Percentiles rank a stretch among this genome's conserved stretches.
Evolutionary conservation across 2,113 vertebrate genomes (phyloP).

Genomic region (Chelonoidis abingdonii): DNA sequence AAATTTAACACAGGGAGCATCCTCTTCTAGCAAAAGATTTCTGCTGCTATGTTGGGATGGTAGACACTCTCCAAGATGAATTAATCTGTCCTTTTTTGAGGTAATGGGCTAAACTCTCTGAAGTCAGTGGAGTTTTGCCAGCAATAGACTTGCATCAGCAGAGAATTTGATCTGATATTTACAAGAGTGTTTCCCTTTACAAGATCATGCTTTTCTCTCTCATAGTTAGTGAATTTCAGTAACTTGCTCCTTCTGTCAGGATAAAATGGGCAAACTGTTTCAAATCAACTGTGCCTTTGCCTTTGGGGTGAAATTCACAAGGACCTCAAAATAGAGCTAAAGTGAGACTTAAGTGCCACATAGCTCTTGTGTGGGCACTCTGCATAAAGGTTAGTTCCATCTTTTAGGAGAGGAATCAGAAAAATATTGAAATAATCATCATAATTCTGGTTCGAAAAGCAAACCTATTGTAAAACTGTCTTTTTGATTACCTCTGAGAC

Average conservation of each 20-base stretch:
- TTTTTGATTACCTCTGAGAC: not conserved
- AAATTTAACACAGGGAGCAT: not conserved
- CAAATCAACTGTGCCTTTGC: not conserved
- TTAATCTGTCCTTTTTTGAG: not conserved
- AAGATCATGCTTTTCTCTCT: not conserved
- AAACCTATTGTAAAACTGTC: not conserved
- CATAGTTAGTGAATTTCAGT: constrained; percentile 11
- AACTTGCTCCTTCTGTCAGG: not conserved
- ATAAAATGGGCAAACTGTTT: not conserved
- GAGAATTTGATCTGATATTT: not conserved
- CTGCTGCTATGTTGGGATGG: fast-evolving
- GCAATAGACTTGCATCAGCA: not conserved
- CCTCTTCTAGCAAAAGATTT: not conserved
- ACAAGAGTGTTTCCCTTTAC: not conserved
- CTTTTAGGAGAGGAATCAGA: not conserved
- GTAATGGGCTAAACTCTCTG: not conserved
- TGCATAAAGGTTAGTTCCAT: not conserved
- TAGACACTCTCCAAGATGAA: not conserved
- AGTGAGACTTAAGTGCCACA: not conserved
- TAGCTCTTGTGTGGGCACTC: not conserved
- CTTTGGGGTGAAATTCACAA: not conserved
- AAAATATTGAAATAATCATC: not conserved
- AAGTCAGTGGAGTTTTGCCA: too few species aligned
- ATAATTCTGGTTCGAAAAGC: constrained; percentile 7
- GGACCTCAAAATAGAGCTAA: not conserved